A percentile compares a stretch with the other conserved stretches of the same genome.
These are phyloP conservation scores for Pteropus rufus DNA, from an alignment of 2,797 vertebrate genomes.

Conservation along the genomic window DNA sequence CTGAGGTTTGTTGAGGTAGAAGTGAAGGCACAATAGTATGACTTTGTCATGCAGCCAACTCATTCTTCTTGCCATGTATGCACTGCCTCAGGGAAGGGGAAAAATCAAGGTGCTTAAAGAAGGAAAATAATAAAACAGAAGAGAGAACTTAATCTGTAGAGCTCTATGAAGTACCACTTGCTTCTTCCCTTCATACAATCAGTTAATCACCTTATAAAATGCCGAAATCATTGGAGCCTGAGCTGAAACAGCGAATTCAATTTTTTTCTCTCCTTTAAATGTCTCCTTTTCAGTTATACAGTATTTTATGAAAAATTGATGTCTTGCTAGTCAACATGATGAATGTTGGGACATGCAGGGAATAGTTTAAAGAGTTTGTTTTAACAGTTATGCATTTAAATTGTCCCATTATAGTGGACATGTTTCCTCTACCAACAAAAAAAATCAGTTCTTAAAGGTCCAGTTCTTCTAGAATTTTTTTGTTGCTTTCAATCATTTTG, in stretches of 20 bases:
- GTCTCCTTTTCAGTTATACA: conserved; percentile 51
- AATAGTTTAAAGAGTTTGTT: conserved; percentile 78
- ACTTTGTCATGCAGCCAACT: background rate
- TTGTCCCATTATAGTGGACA: conserved; percentile 80
- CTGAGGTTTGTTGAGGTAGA: background rate
- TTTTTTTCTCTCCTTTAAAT: conserved; percentile 67
- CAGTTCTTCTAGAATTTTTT: conserved; percentile 66
- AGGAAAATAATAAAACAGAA: background rate
- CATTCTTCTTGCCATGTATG: background rate
- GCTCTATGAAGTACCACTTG: background rate
- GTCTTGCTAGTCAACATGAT: conserved; percentile 77
- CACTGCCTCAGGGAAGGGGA: background rate
- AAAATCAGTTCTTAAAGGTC: conserved; percentile 69
- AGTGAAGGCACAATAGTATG: background rate
- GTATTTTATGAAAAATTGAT: conserved; percentile 80
- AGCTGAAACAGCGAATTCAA: conserved; percentile 44
- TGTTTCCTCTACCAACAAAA: conserved; percentile 68
- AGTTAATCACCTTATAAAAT: conserved; percentile 54
- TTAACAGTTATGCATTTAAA: conserved; percentile 85
- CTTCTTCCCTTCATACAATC: conserved; percentile 20
- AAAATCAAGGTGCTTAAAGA: background rate
- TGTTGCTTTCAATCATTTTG: conserved; percentile 57
- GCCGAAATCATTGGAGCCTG: conserved; percentile 8
- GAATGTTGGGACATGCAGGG: conserved; percentile 75
- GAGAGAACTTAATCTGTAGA: background rate